A percentile compares a stretch with the other conserved stretches of the same genome.
These are phyloP conservation scores for Ardeotis arabs DNA, from an alignment of 2,113 vertebrate genomes.

Conservation along the genomic window DNA sequence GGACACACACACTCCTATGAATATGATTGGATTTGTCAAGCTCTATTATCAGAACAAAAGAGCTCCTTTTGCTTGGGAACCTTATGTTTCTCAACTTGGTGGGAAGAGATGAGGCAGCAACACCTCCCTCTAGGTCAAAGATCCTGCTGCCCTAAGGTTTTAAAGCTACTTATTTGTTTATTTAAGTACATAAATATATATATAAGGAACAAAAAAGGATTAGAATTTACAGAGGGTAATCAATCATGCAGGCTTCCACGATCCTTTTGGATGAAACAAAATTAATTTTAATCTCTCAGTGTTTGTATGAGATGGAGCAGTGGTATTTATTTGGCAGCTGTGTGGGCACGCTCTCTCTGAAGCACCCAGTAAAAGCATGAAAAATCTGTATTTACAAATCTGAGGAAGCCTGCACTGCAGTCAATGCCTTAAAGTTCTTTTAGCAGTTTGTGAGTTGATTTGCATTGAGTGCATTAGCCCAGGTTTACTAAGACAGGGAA, in stretches of 20 bases:
- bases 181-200: not conserved
- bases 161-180: not conserved
- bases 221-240: not conserved
- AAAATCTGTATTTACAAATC: slow-evolving; percentile 50
- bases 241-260: not conserved
- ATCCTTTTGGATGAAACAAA: slow-evolving; percentile 1
- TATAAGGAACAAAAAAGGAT: not conserved
- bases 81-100: not conserved
- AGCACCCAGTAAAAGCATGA: slow-evolving; percentile 13
- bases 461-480: not conserved
- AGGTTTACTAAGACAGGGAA: slow-evolving; percentile 22
- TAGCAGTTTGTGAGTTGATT: not conserved
- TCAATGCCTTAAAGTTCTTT: slow-evolving; percentile 20
- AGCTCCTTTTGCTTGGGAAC: not conserved
- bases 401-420: slow-evolving; percentile 9
- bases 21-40: not conserved
- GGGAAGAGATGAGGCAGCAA: not conserved
- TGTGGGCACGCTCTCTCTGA: not conserved
- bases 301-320: not conserved
- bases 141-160: not conserved
- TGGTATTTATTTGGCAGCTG: slow-evolving; percentile 3
- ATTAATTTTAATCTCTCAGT: not conserved
- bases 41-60: not conserved
- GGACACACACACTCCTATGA: not conserved
- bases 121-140: not conserved